A percentile compares a stretch with the other conserved stretches of the same genome.
Conservation (phyloP, 2,113 vertebrate species). For the Mus spicilegus region DNA sequence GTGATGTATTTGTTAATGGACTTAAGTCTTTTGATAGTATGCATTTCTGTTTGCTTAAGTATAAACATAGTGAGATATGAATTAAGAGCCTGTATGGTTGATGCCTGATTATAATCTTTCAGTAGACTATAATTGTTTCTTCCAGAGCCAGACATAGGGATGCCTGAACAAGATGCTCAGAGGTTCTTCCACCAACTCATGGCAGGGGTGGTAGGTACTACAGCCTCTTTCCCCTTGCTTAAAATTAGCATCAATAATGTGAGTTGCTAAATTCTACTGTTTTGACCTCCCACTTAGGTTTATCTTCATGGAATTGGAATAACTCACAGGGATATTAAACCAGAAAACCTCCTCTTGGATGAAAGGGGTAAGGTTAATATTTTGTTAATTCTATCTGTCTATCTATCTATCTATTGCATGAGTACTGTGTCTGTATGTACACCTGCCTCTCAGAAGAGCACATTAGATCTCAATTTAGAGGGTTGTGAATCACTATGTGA, state of each 20-base stretch:
- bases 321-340: slow-evolving; percentile 98
- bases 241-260: neutral
- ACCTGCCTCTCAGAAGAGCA: too few relatives aligned
- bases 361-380: slow-evolving; percentile 90
- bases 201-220: slow-evolving; percentile 94
- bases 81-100: neutral
- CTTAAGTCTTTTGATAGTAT: slow-evolving; percentile 22
- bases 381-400: slow-evolving; percentile 5
- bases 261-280: slow-evolving; percentile 30
- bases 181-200: slow-evolving; percentile 96
- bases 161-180: slow-evolving; percentile 95
- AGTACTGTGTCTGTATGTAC: too few relatives aligned
- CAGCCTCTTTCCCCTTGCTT: slow-evolving; percentile 41
- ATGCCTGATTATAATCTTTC: slow-evolving; percentile 12
- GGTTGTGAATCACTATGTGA: too few relatives aligned
- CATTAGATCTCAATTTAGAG: too few relatives aligned
- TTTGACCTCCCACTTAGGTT: slow-evolving; percentile 85
- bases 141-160: slow-evolving; percentile 95
- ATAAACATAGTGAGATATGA: neutral
- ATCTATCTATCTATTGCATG: too few relatives aligned
- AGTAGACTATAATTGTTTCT: slow-evolving; percentile 59
- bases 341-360: slow-evolving; percentile 96
- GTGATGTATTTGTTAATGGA: neutral
- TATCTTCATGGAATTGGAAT: slow-evolving; percentile 96
- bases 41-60: slow-evolving; percentile 32